A percentile compares a stretch with the other conserved stretches of the same genome.
phyloP scores from a whole-genome alignment of 2,797 vertebrate species.

The Mormyrus hasselquistii region DNA sequence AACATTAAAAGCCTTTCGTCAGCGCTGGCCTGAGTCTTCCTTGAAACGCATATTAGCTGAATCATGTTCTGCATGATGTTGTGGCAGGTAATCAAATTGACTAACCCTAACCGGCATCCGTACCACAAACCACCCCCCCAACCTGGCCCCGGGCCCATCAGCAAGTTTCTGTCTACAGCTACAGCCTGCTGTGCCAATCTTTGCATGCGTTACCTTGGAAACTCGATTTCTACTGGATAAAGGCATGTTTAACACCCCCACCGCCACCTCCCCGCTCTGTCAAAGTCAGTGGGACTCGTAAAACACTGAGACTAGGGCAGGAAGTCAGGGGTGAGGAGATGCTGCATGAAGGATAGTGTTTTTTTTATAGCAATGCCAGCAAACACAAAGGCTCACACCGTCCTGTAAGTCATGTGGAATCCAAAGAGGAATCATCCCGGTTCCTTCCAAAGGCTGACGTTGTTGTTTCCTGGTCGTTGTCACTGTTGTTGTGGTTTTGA shows the following conservation, averaged over 20 bases:
- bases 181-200: slow-evolving; percentile 17
- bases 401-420: not conserved
- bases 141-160: not conserved
- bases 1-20: not conserved
- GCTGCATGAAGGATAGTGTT: not conserved
- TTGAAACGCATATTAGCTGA: not conserved
- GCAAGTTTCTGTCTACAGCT: slow-evolving; percentile 16
- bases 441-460: not conserved
- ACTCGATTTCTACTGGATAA: slow-evolving; percentile 41
- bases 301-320: not conserved
- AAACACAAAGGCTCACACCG: not conserved
- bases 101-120: not conserved
- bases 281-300: slow-evolving; percentile 26
- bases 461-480: not conserved
- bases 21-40: not conserved
- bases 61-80: not conserved
- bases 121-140: not conserved
- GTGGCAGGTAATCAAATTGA: not conserved
- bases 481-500: not conserved
- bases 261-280: not conserved
- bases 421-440: not conserved
- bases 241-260: slow-evolving; percentile 34
- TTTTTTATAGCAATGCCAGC: not conserved
- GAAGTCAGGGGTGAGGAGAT: not conserved
- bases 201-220: slow-evolving; percentile 43